Conservation (phyloP, 2,888 invertebrate genomes). For the Leptinotarsa haldemani region DNA sequence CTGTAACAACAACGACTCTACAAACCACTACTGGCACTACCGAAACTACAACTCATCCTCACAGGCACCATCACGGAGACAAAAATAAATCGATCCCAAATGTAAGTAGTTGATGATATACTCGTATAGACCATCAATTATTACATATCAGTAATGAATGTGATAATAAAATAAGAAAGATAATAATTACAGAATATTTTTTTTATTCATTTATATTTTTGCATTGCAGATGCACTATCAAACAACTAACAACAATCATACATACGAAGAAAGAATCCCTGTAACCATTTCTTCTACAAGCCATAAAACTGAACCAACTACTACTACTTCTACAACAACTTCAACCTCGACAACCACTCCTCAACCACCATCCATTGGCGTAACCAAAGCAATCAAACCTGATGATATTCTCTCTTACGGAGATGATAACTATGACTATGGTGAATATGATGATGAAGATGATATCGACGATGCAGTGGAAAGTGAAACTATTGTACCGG, state of each 20-base stretch:
- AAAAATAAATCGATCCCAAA: slow-evolving; percentile 46
- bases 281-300: slow-evolving; percentile 35
- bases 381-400: slow-evolving; percentile 34
- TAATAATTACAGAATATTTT: neutral
- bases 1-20: slow-evolving; percentile 44
- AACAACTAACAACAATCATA: slow-evolving; percentile 36
- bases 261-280: slow-evolving; percentile 33
- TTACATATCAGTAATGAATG: neutral
- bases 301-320: slow-evolving; percentile 33
- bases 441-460: slow-evolving; percentile 65
- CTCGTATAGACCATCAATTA: neutral
- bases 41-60: slow-evolving; percentile 60
- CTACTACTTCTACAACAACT: slow-evolving; percentile 36
- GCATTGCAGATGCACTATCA: slow-evolving; percentile 42
- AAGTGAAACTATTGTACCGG: slow-evolving; percentile 61
- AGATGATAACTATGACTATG: slow-evolving; percentile 62
- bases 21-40: slow-evolving; percentile 46
- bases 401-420: slow-evolving; percentile 38
- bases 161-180: neutral
- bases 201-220: slow-evolving; percentile 16
- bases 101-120: slow-evolving; percentile 21
- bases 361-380: slow-evolving; percentile 30
- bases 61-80: slow-evolving; percentile 67
- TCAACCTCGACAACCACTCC: slow-evolving; percentile 40
- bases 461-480: slow-evolving; percentile 63